Percentiles rank a stretch among this genome's conserved stretches.
These are phyloP conservation scores for Drosophila dunni DNA, from an alignment of 1,140 invertebrate genomes.

Conservation along the genomic window DNA sequence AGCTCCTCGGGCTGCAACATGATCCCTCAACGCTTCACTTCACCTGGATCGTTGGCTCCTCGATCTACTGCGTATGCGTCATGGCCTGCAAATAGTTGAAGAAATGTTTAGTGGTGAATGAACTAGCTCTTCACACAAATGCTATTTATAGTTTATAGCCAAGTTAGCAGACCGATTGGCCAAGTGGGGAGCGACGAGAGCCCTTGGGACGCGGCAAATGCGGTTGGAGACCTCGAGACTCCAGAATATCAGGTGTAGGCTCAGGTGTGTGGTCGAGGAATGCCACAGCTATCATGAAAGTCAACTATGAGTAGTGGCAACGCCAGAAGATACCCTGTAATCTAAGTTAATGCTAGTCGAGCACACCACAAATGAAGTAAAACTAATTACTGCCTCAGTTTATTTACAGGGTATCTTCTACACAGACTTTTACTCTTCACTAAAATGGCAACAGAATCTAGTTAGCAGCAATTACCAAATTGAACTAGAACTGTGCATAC, in stretches of 20 bases:
- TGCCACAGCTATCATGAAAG: constrained; percentile 17
- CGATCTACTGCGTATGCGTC: constrained; percentile 41
- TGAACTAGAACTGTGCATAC: neutral
- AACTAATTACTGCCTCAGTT: too few relatives aligned
- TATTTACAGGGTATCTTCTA: neutral
- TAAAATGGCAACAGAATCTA: neutral
- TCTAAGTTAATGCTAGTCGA: too few relatives aligned
- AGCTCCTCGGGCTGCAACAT: constrained; percentile 63
- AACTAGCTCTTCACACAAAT: constrained; percentile 15
- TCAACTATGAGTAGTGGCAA: neutral
- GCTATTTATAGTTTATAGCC: constrained; percentile 27
- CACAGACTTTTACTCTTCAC: too few relatives aligned
- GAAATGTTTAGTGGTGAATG: constrained; percentile 38
- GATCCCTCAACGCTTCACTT: constrained; percentile 1
- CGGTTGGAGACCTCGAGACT: constrained; percentile 6
- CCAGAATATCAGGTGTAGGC: constrained; percentile 42
- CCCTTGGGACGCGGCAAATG: constrained; percentile 28
- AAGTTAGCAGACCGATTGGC: constrained; percentile 9
- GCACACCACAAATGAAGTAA: too few relatives aligned
- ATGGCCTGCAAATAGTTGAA: constrained; percentile 53
- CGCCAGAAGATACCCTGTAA: constrained; percentile 3
- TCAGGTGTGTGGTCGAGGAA: constrained; percentile 17
- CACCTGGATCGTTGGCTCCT: neutral
- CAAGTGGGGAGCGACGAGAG: constrained; percentile 4
- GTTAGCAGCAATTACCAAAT: neutral